Percentiles rank a stretch among this genome's conserved stretches.
Evolutionary conservation across 2,113 vertebrate species (phyloP).

Genomic region (Nothoprocta pentlandii): DNA sequence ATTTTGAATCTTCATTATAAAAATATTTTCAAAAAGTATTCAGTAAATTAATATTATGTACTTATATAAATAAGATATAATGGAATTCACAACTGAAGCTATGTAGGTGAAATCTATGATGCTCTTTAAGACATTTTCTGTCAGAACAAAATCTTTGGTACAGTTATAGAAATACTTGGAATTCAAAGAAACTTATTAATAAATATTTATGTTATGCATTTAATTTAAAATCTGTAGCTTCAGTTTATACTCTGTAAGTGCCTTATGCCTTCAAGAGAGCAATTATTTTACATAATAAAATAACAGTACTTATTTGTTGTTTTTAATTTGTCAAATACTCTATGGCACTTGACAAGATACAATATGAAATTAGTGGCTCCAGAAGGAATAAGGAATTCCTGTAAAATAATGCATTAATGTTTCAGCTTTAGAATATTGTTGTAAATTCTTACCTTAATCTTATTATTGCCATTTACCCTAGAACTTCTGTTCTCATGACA

Average conservation of each 20-base stretch:
- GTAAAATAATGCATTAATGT: background rate
- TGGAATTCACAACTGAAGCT: background rate
- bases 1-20: background rate
- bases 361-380: background rate
- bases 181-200: background rate
- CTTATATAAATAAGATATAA: slow-evolving; percentile 20
- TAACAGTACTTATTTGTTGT: background rate
- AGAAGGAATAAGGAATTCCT: background rate
- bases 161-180: background rate
- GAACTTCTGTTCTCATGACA: background rate
- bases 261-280: background rate
- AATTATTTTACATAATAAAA: background rate
- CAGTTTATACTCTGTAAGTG: background rate
- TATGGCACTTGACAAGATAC: background rate
- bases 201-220: background rate
- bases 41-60: background rate
- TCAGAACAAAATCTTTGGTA: background rate
- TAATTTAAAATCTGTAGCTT: background rate
- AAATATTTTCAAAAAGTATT: background rate
- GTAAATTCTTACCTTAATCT: background rate
- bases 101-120: background rate
- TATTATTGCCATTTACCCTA: background rate
- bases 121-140: background rate
- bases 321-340: background rate
- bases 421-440: background rate